phyloP scores from a whole-genome alignment of 2,888 invertebrate genomes.

The Lutraria lutraria region DNA sequence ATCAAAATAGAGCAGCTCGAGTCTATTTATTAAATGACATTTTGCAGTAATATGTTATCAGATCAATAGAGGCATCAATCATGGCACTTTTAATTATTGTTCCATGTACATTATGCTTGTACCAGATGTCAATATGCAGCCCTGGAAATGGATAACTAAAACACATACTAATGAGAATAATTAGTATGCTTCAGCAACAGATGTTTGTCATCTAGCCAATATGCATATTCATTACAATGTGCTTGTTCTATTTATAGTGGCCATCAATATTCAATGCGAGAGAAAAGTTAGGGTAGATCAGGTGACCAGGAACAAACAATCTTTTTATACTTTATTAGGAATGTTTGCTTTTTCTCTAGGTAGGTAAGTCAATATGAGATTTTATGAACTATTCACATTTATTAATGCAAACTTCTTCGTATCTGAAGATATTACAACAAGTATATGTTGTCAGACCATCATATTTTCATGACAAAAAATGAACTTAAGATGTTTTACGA shows the following conservation, averaged over 20 bases:
- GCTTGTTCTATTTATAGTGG: background rate
- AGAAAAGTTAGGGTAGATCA: too few species aligned
- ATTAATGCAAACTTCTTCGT: too few species aligned
- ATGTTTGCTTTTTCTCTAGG: too few species aligned
- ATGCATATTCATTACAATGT: conserved; percentile 36
- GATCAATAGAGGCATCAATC: conserved; percentile 37
- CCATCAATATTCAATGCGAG: too few species aligned
- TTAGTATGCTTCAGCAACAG: conserved; percentile 42
- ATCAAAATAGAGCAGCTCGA: background rate
- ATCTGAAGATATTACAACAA: too few species aligned
- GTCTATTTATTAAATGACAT: conserved; percentile 6
- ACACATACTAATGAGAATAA: conserved; percentile 3
- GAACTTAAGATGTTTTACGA: too few species aligned
- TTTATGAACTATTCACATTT: too few species aligned
- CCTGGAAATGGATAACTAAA: conserved; percentile 53
- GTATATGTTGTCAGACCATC: too few species aligned
- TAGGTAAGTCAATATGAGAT: too few species aligned
- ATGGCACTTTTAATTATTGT: conserved; percentile 51
- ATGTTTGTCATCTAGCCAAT: conserved; percentile 26
- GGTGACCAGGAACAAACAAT: too few species aligned
- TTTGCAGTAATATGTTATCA: conserved; percentile 15
- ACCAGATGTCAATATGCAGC: conserved; percentile 45
- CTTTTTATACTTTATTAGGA: too few species aligned
- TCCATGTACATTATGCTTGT: conserved; percentile 33
- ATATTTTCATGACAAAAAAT: too few species aligned